Evolutionary conservation across 2,113 vertebrate species (phyloP).

Genomic region (Eurystomus gularis): DNA sequence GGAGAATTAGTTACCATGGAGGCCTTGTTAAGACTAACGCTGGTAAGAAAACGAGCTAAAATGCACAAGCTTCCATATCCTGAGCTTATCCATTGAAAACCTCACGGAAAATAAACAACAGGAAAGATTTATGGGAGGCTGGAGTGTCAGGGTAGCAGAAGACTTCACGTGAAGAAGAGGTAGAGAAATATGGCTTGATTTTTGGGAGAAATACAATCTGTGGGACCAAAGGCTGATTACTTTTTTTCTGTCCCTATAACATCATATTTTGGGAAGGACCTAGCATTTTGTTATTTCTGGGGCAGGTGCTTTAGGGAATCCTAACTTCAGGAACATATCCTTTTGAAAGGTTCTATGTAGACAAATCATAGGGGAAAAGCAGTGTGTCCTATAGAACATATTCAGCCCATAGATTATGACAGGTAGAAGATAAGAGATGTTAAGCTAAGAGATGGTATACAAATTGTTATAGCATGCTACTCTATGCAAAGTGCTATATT

Average conservation of each 20-base stretch:
- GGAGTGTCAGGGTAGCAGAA: neutral
- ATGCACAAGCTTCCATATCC: neutral
- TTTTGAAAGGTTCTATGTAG: neutral
- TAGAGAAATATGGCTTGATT: neutral
- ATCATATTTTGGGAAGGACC: neutral
- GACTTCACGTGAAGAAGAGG: neutral
- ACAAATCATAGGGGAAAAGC: neutral
- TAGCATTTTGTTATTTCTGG: neutral
- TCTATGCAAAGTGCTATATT: neutral
- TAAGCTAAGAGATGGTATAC: neutral
- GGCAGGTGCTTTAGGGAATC: neutral
- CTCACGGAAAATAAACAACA: neutral
- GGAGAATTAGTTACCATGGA: neutral
- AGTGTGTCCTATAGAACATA: neutral
- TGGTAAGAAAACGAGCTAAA: neutral
- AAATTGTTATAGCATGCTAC: neutral
- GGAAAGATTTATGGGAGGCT: neutral
- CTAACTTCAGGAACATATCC: neutral
- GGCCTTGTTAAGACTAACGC: neutral
- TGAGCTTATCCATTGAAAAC: neutral
- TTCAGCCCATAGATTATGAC: neutral
- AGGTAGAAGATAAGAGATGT: neutral
- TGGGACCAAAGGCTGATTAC: neutral
- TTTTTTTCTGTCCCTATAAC: neutral
- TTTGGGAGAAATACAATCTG: neutral